Evolutionary conservation across 2,797 vertebrate genomes (phyloP).

Genomic region (Oryzias dopingdopingensis): DNA sequence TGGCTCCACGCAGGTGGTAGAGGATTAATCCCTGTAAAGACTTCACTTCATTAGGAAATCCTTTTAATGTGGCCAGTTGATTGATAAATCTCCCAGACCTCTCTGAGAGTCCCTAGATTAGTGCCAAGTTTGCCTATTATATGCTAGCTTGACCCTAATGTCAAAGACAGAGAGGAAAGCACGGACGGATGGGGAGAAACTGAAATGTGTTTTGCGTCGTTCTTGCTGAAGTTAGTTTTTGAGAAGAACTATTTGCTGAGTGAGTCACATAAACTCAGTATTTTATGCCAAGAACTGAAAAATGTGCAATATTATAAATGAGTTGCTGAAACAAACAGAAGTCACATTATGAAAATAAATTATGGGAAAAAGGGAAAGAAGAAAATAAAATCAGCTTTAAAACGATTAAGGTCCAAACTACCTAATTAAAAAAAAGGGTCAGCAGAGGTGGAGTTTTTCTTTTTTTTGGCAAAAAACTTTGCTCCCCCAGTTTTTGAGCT

Average conservation of each 20-base stretch:
- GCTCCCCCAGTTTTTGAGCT: too few relatives aligned
- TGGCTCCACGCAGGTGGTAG: slow-evolving; percentile 84
- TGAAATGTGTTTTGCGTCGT: slow-evolving; percentile 54
- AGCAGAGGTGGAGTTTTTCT: too few relatives aligned
- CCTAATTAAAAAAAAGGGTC: too few relatives aligned
- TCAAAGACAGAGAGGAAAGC: slow-evolving; percentile 51
- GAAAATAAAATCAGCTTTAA: slow-evolving; percentile 17
- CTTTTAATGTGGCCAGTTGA: slow-evolving; percentile 84
- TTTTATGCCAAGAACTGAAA: slow-evolving; percentile 28
- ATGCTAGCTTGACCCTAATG: slow-evolving; percentile 76
- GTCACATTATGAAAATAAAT: too few relatives aligned
- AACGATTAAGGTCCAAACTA: slow-evolving; percentile 11
- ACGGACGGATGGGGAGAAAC: slow-evolving; percentile 31
- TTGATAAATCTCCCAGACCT: slow-evolving; percentile 84
- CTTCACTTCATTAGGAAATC: slow-evolving; percentile 87
- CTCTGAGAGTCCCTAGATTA: slow-evolving; percentile 74
- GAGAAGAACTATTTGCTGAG: slow-evolving; percentile 50
- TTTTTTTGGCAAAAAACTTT: too few relatives aligned
- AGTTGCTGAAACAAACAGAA: slow-evolving; percentile 5
- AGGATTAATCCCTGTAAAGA: slow-evolving; percentile 86
- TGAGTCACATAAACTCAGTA: slow-evolving; percentile 34
- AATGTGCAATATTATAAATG: slow-evolving; percentile 6
- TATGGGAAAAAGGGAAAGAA: too few relatives aligned
- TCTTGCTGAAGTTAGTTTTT: slow-evolving; percentile 62
- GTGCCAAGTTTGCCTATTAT: slow-evolving; percentile 77